Evolutionary conservation across 1,140 invertebrate genomes (phyloP).

Genomic region (Cepaea nemoralis): DNA sequence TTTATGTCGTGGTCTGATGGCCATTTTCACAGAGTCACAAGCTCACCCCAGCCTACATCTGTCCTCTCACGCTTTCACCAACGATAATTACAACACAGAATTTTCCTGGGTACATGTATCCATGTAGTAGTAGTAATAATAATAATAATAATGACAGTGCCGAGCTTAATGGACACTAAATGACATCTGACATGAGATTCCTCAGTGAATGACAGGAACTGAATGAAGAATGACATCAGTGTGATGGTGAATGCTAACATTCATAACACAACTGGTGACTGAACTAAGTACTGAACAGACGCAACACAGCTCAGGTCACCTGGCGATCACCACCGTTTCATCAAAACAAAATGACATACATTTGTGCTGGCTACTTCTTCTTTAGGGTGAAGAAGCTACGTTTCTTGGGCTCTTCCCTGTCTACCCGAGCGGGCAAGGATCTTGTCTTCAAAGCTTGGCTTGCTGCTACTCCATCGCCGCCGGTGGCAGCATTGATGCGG

Average conservation of each 20-base stretch:
- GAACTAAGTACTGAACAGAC: not conserved
- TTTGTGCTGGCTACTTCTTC: conserved; percentile 86
- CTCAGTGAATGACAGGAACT: not conserved
- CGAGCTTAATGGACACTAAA: not conserved
- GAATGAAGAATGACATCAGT: not conserved
- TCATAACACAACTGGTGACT: not conserved
- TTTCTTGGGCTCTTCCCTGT: conserved; percentile 86
- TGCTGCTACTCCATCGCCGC: conserved; percentile 76
- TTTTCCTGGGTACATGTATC: not conserved
- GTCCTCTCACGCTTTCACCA: not conserved
- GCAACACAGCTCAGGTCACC: not conserved
- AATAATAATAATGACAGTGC: too few species aligned
- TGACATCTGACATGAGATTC: not conserved
- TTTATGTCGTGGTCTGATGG: too few species aligned
- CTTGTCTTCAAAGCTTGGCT: conserved; percentile 78
- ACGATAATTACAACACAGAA: not conserved
- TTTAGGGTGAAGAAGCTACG: conserved; percentile 93
- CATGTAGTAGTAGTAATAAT: not conserved
- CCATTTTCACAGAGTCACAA: too few species aligned
- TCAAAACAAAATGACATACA: not conserved
- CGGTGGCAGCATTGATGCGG: conserved; percentile 77
- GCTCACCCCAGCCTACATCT: too few species aligned
- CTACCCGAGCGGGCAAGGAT: conserved; percentile 84
- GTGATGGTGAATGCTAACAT: not conserved
- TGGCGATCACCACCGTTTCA: not conserved